These are phyloP conservation scores for Neotoma lepida DNA, from an alignment of 2,113 vertebrate species.

Conservation along the genomic window DNA sequence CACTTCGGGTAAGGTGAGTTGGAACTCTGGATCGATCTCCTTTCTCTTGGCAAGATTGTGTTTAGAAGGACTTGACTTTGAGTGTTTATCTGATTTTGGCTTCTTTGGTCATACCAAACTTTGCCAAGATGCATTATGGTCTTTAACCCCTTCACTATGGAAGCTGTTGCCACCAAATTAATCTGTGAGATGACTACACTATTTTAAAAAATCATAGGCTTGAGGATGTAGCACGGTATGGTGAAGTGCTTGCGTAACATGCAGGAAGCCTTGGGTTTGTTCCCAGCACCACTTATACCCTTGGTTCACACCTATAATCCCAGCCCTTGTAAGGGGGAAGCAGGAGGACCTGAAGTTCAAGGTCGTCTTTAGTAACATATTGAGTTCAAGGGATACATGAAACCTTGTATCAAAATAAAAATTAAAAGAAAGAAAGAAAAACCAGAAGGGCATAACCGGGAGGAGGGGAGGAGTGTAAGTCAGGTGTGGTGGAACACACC, in stretches of 20 bases:
- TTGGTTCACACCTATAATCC: background rate
- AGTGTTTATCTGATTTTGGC: background rate
- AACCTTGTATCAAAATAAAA: background rate
- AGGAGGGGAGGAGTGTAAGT: background rate
- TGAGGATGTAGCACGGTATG: background rate
- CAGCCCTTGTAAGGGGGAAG: background rate
- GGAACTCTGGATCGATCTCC: background rate
- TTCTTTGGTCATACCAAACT: slow-evolving; percentile 13
- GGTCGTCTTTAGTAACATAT: background rate
- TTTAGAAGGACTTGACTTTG: background rate
- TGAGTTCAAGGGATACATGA: background rate
- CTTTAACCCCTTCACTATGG: background rate
- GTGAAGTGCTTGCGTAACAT: background rate
- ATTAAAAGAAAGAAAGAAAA: background rate
- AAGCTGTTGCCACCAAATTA: background rate
- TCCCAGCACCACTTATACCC: background rate
- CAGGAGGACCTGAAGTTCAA: background rate
- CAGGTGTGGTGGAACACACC: background rate
- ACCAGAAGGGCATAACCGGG: too few species aligned
- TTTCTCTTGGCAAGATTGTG: background rate
- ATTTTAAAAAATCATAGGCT: slow-evolving; percentile 18
- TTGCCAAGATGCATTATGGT: background rate
- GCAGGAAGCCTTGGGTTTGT: background rate
- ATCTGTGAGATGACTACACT: background rate
- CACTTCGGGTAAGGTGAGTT: background rate